Conservation (phyloP, 2,797 vertebrate genomes). For the Bufotes viridis region DNA sequence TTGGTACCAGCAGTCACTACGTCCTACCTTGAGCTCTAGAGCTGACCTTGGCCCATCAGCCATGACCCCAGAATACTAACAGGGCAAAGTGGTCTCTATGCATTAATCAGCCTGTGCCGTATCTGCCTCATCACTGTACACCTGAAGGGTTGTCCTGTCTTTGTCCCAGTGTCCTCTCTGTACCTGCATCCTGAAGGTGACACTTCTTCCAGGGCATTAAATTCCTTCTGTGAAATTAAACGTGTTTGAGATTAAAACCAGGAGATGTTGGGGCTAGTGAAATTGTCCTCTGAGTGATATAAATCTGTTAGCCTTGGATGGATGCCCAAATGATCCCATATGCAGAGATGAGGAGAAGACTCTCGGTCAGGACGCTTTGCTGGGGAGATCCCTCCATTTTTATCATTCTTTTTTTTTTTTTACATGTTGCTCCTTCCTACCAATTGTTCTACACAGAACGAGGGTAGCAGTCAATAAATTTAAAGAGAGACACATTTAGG, state of each 20-base stretch:
- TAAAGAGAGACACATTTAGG: constrained; percentile 91
- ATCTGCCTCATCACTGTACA: constrained; percentile 27
- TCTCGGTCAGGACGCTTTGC: constrained; percentile 93
- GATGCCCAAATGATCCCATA: constrained; percentile 99
- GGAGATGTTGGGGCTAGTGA: constrained; percentile 68
- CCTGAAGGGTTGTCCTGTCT: constrained; percentile 66
- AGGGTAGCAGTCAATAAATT: constrained; percentile 91
- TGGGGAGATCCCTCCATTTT: constrained; percentile 92
- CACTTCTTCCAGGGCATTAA: constrained; percentile 46
- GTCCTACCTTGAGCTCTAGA: constrained; percentile 20
- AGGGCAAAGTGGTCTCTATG: neutral
- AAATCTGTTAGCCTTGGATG: constrained; percentile 94
- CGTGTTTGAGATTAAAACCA: constrained; percentile 38
- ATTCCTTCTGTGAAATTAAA: constrained; percentile 52
- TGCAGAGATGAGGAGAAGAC: constrained; percentile 93
- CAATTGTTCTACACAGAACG: constrained; percentile 76
- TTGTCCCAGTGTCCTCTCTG: constrained; percentile 81
- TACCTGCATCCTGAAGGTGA: constrained; percentile 70
- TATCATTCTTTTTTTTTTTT: constrained; percentile 82
- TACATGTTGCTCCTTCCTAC: constrained; percentile 79
- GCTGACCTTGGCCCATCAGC: neutral
- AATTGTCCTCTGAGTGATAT: constrained; percentile 64
- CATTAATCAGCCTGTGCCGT: constrained; percentile 11
- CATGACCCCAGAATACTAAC: constrained; percentile 25
- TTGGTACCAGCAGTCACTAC: neutral